Evolutionary conservation across 2,888 invertebrate genomes (phyloP).

Genomic region (Nomada fucata): DNA sequence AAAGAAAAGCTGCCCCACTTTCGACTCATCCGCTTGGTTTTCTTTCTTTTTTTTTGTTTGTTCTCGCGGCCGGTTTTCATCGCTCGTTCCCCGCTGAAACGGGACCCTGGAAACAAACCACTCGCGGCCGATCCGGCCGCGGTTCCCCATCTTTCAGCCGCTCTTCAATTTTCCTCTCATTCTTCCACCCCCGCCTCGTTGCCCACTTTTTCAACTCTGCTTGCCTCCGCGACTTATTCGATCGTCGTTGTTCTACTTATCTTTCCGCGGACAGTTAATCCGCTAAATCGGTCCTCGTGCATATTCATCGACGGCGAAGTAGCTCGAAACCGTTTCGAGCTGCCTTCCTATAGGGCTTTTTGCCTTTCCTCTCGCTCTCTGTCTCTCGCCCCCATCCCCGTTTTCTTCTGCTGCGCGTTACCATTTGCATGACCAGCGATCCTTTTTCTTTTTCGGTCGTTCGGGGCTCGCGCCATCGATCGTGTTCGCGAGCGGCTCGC

Average conservation of each 20-base stretch:
- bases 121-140: background rate
- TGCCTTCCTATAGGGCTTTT: slow-evolving; percentile 8
- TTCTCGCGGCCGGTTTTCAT: slow-evolving; percentile 43
- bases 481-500: background rate
- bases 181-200: no score
- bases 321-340: slow-evolving; percentile 19
- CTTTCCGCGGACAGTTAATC: slow-evolving; percentile 28
- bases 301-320: slow-evolving; percentile 35
- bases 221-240: background rate
- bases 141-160: slow-evolving; percentile 1
- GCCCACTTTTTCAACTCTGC: background rate
- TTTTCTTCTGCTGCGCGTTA: background rate
- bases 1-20: slow-evolving; percentile 54
- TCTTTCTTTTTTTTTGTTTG: slow-evolving; percentile 8
- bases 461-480: background rate
- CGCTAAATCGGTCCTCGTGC: slow-evolving; percentile 32
- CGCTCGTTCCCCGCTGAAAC: slow-evolving; percentile 19
- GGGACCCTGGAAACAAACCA: slow-evolving; percentile 27
- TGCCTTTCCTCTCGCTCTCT: background rate
- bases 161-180: background rate
- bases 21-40: slow-evolving; percentile 37
- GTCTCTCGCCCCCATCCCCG: background rate
- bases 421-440: slow-evolving; percentile 32
- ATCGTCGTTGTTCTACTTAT: slow-evolving; percentile 26
- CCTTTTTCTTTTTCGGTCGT: slow-evolving; percentile 26